A percentile compares a stretch with the other conserved stretches of the same genome.
Conservation (phyloP, 2,797 vertebrate genomes). For the Melanotaenia nigrans region DNA sequence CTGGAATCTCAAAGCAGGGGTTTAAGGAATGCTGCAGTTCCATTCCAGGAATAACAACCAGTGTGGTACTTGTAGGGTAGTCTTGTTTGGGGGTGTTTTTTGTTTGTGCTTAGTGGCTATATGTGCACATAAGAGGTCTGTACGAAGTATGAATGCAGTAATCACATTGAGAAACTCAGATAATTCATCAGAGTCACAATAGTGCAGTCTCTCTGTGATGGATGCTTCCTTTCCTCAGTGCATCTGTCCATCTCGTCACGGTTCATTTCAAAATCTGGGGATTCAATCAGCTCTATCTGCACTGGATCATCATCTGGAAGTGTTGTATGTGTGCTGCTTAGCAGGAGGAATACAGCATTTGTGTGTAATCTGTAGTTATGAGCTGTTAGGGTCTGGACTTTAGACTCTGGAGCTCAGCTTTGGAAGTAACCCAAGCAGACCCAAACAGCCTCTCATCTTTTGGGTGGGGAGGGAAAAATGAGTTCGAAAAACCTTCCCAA, state of each 20-base stretch:
- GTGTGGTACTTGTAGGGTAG: constrained; percentile 53
- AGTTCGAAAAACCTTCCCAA: constrained; percentile 33
- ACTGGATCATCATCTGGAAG: constrained; percentile 52
- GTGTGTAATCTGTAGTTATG: constrained; percentile 70
- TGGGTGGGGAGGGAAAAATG: constrained; percentile 2
- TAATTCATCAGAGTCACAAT: constrained; percentile 58
- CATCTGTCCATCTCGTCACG: constrained; percentile 61
- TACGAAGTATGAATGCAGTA: constrained; percentile 37
- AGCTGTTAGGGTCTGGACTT: constrained; percentile 74
- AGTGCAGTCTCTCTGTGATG: constrained; percentile 47
- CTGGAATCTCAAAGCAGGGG: constrained; percentile 61
- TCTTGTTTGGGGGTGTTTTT: constrained; percentile 40
- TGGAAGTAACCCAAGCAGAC: constrained; percentile 64
- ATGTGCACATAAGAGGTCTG: constrained; percentile 36
- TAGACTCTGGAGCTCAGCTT: constrained; percentile 39
- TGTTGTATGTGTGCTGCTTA: constrained; percentile 52
- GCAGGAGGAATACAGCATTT: constrained; percentile 53
- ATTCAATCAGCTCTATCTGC: constrained; percentile 62
- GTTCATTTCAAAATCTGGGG: constrained; percentile 48
- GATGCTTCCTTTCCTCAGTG: constrained; percentile 57
- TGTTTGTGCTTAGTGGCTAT: background rate
- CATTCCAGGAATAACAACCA: constrained; percentile 78
- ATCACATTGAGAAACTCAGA: constrained; percentile 54
- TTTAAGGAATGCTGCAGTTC: constrained; percentile 72
- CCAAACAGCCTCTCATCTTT: constrained; percentile 50